Evolutionary conservation across 1,140 invertebrate genomes (phyloP).

Genomic region (Mylabris phalerata): DNA sequence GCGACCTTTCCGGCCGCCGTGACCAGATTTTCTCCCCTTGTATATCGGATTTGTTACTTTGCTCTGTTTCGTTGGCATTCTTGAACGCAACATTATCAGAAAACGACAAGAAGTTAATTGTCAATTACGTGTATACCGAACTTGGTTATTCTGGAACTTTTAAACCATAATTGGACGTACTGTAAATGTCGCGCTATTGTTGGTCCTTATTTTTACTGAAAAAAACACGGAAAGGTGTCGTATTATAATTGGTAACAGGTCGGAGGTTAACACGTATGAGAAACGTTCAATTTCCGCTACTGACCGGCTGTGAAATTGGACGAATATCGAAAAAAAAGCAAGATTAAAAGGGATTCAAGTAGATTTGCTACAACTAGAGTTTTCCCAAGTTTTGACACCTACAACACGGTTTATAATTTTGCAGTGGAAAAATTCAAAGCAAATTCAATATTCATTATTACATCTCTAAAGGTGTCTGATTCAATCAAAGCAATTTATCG

Average conservation of each 20-base stretch:
- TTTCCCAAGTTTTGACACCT: no score
- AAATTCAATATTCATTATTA: no score
- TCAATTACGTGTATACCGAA: neutral
- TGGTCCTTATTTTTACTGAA: conserved; percentile 5
- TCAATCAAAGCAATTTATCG: conserved; percentile 16
- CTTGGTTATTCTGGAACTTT: neutral
- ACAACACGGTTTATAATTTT: no score
- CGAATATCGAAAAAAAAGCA: no score
- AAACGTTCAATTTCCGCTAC: conserved; percentile 15
- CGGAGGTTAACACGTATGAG: conserved; percentile 21
- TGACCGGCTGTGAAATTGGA: conserved; percentile 20
- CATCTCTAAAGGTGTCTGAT: conserved; percentile 11
- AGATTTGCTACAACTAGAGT: no score
- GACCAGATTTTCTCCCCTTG: conserved; percentile 1
- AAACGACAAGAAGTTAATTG: neutral
- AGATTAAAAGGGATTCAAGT: no score
- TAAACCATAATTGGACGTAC: neutral
- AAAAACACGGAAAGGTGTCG: conserved; percentile 5
- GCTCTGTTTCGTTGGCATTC: no score
- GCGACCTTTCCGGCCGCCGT: neutral
- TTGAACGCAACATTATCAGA: no score
- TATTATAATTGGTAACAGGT: conserved; percentile 12
- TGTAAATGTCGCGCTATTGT: conserved; percentile 14
- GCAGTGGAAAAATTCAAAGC: no score
- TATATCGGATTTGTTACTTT: no score